Evolutionary conservation across 2,113 vertebrate species (phyloP).

Genomic region (Ctenodactylus gundi): DNA sequence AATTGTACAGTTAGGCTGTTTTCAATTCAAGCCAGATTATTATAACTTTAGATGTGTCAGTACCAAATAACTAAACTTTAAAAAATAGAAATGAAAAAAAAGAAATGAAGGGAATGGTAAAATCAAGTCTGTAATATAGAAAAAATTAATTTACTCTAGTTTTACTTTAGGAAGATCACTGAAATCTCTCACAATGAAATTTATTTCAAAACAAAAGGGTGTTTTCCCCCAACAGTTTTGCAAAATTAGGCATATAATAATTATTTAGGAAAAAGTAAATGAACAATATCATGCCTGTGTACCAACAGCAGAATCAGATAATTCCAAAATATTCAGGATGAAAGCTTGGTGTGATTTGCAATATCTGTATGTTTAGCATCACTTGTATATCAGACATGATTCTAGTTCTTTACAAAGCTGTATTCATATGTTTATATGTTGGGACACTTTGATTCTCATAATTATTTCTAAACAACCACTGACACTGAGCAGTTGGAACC

Average conservation of each 20-base stretch:
- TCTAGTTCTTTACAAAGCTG: not conserved
- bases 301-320: not conserved
- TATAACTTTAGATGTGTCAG: not conserved
- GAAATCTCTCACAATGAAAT: not conserved
- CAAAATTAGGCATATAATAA: not conserved
- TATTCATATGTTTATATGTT: not conserved
- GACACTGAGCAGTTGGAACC: not conserved
- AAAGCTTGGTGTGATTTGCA: not conserved
- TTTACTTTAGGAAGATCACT: constrained; percentile 14
- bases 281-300: not conserved
- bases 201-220: not conserved
- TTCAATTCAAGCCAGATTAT: not conserved
- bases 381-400: not conserved
- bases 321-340: not conserved
- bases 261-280: not conserved
- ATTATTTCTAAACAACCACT: not conserved
- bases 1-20: not conserved
- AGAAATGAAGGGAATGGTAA: not conserved
- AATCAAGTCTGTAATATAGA: not conserved
- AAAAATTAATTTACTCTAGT: not conserved
- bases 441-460: constrained; percentile 7
- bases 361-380: not conserved
- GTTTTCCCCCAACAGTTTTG: not conserved
- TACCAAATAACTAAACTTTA: not conserved
- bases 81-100: not conserved